Base-by-base conservation (phyloP, 2,797 vertebrate species). In the Enteromius argenteus region DNA sequence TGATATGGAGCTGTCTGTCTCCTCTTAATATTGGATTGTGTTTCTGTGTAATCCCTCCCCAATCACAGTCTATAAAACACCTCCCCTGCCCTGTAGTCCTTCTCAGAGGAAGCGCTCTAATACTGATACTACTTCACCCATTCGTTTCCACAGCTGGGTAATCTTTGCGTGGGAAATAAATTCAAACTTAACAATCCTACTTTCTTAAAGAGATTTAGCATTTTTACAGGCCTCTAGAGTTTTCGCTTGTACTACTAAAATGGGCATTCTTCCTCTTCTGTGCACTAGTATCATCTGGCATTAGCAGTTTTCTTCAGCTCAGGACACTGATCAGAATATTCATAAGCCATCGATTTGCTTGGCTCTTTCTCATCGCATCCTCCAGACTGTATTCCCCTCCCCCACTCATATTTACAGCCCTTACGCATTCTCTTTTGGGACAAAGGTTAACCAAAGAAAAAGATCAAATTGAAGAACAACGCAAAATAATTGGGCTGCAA, bases 271-370 rank as follows among this genome's bases (percentile, higher is more conserved):
- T 83, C n/a, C 32, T 81, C 58, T 15, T 78, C 60, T 49, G 27
- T 60, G 49, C 53, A 9, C 39, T 39, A 37, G 71, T 44, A 49
- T 60, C 49, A 42, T 32, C 77, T 68, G 35, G 53, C 83, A 86
- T 82, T 90, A 90, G 88, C 85, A 90, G 93, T 90, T 92, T 88
- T 88, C 89, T 88, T 66, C 87, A 86, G 71, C 49, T 17, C 53
- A 51, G 84, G 82, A 89, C 79, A 81, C 88, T 87, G 89, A 92
- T 92, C 87, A 87, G 91, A 93, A 94, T 94, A 93, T 93, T 93
- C 92, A 94, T 92, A 89, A 90, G 77, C n/a, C 91, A 93, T 94
- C 53, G 91, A 93, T 93, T 87, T 72, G 79, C 89, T 86, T 66
- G 69, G 83, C 67, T 79, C 80, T 74, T 27, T 58, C 62, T 72